Evolutionary conservation across 2,113 vertebrate genomes (phyloP).

Genomic region (Monopterus albus): DNA sequence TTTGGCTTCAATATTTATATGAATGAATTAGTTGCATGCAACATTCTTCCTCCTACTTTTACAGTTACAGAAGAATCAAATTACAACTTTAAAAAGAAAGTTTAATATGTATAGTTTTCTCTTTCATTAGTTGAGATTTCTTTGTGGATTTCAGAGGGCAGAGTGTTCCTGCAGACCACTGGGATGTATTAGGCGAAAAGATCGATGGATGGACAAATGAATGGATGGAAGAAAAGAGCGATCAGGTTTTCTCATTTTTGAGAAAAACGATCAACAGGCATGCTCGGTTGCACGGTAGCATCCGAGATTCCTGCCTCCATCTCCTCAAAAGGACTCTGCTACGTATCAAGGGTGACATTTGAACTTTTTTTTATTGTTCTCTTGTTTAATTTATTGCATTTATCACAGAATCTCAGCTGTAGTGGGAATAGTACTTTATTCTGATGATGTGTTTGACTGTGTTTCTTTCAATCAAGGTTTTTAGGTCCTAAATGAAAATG

Average conservation of each 20-base stretch:
- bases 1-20: slow-evolving; percentile 34
- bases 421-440: slow-evolving; percentile 63
- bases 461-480: slow-evolving; percentile 74
- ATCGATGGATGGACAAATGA: slow-evolving; percentile 22
- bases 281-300: slow-evolving; percentile 29
- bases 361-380: slow-evolving; percentile 61
- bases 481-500: slow-evolving; percentile 76
- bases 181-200: slow-evolving; percentile 90
- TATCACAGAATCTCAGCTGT: slow-evolving; percentile 57
- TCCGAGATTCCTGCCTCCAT: slow-evolving; percentile 34
- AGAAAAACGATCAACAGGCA: slow-evolving; percentile 55
- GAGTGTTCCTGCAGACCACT: slow-evolving; percentile 95
- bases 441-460: slow-evolving; percentile 71
- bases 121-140: slow-evolving; percentile 38
- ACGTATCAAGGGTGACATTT: slow-evolving; percentile 55
- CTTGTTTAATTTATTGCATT: slow-evolving; percentile 79
- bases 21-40: slow-evolving; percentile 15
- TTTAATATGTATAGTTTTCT: slow-evolving; percentile 1
- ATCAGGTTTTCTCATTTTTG: slow-evolving; percentile 48
- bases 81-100: background rate
- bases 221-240: slow-evolving; percentile 22
- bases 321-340: slow-evolving; percentile 29
- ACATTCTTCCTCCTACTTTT: background rate
- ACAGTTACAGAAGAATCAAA: background rate
- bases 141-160: slow-evolving; percentile 90